Evolutionary conservation across 2,888 invertebrate species (phyloP), one percentile per base, ranked within the genome.

Genomic region (Ferdinandea cuprea): DNA sequence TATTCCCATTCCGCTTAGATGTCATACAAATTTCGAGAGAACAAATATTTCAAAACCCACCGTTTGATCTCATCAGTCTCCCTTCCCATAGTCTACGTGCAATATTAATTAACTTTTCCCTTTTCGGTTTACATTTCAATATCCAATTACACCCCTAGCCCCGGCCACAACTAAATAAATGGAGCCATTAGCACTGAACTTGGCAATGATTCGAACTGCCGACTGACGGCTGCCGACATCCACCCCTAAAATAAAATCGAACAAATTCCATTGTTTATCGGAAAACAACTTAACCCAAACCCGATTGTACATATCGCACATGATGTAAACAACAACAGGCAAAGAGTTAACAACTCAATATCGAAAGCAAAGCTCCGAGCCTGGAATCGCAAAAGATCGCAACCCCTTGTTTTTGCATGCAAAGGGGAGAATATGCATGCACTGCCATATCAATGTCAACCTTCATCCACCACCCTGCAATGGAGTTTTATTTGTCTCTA

Each of bases 61-160:
- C 25, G 25, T 46, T 58, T 58, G 58, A 58, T 58, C 58, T 58
- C 42, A 3, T 58, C 11, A 4, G 28, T 19, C 17, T 28, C 46
- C 69, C 32, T 13, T 15, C 28, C 61, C 54, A 30, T 15, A 19
- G 6, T 5, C 44, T 8, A 30, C n/a, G 21, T 30, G n/a, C 4
- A 48, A 17, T 17, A 40, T 77, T 77, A 77, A 77, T 77, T 77
- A 77, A 77, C 77, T 77, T 77, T 46, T 71, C 77, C 61, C 69
- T 77, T n/a, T 63, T 63, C 46, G 56, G 30, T 69, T 63, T 63
- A 56, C 77, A 77, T 71, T 71, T 50, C 59, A 40, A 52, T 72
- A 72, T 72, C 63, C 15, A 44, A 63, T 72, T 54, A 63, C 72
- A 7, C 61, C 69, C 52, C 30, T 7, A 6, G 35, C 11, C 25